A percentile compares a stretch with the other conserved stretches of the same genome.
Evolutionary conservation across 2,113 vertebrate genomes (phyloP).

Genomic region (Corydoras maculifer): DNA sequence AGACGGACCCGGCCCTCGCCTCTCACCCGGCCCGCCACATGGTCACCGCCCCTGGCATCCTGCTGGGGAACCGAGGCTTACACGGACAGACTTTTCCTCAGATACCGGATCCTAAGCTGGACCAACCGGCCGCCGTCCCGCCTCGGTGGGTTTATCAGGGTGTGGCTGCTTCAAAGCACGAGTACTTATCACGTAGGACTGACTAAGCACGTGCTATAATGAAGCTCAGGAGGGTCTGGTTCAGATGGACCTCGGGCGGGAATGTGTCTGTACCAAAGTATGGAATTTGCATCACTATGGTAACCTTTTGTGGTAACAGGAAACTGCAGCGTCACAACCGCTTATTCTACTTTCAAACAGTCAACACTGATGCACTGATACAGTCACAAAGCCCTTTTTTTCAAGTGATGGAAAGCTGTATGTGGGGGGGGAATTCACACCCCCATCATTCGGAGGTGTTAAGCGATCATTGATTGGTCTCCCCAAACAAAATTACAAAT

Average conservation of each 20-base stretch:
- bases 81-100: constrained; percentile 17
- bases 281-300: constrained; percentile 2
- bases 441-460: constrained; percentile 13
- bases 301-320: neutral
- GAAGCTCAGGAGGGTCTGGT: neutral
- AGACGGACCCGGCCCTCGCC: constrained; percentile 23
- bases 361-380: neutral
- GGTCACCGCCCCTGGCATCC: constrained; percentile 42
- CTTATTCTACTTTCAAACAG: neutral
- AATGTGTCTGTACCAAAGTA: neutral
- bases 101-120: constrained; percentile 27
- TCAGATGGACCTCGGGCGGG: constrained; percentile 3
- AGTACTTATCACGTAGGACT: constrained; percentile 1
- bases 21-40: constrained; percentile 21
- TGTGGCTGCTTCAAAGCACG: constrained; percentile 18
- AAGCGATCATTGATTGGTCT: constrained; percentile 21
- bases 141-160: constrained; percentile 20
- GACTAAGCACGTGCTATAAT: neutral
- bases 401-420: no score
- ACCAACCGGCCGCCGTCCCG: neutral
- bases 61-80: constrained; percentile 40
- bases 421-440: constrained; percentile 19
- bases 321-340: neutral
- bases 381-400: neutral
- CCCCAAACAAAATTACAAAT: constrained; percentile 30